A percentile compares a stretch with the other conserved stretches of the same genome.
Evolutionary conservation across 2,797 vertebrate genomes (phyloP).

Genomic region (Epinephelus malabaricus): DNA sequence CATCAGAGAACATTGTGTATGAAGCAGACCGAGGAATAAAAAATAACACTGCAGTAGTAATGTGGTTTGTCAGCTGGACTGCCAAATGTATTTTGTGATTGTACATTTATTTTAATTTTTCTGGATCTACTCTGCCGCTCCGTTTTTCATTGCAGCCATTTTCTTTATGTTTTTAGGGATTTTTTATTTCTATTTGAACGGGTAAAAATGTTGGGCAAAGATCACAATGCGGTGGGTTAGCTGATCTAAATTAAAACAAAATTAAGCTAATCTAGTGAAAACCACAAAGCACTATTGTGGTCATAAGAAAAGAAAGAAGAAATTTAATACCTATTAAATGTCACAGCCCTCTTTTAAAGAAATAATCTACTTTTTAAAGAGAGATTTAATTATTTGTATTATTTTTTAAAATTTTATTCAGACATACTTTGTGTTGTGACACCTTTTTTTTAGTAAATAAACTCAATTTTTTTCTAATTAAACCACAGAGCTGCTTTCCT

Average conservation of each 20-base stretch:
- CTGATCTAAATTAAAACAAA: neutral
- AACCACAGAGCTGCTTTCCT: neutral
- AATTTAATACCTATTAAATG: neutral
- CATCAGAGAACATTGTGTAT: constrained; percentile 2
- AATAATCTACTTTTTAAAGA: neutral
- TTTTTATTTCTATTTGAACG: neutral
- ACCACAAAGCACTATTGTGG: neutral
- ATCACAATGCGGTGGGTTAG: neutral
- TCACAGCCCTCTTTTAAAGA: constrained; percentile 6
- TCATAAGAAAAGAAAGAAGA: neutral
- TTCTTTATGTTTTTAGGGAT: neutral
- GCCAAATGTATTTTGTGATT: constrained; percentile 7
- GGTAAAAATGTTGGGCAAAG: neutral
- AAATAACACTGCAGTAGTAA: neutral
- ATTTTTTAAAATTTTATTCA: constrained; percentile 12
- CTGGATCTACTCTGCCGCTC: neutral
- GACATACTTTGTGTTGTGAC: neutral
- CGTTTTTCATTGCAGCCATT: neutral
- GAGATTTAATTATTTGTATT: neutral
- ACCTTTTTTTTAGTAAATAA: constrained; percentile 1
- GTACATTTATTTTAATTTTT: neutral
- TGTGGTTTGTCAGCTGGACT: constrained; percentile 20
- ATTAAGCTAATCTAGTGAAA: constrained; percentile 1
- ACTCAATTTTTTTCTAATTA: neutral
- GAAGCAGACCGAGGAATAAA: neutral